Evolutionary conservation across 2,888 invertebrate genomes (phyloP).

Genomic region (Chalcis sispes): DNA sequence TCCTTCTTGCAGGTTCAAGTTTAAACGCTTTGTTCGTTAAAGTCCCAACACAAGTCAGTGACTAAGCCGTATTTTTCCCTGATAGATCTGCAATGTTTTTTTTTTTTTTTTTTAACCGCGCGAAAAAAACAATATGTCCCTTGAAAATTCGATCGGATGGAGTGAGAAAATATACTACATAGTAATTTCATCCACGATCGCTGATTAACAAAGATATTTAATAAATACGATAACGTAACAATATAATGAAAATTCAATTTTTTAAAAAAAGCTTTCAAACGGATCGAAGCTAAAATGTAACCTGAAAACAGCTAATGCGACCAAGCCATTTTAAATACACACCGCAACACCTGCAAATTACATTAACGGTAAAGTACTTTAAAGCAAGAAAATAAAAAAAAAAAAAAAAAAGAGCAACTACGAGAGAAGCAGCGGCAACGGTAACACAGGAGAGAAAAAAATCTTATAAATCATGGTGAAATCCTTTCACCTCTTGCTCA

Average conservation of each 20-base stretch:
- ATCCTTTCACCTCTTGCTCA: constrained; percentile 37
- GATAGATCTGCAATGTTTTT: constrained; percentile 3
- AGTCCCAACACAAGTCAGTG: constrained; percentile 38
- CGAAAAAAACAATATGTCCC: too few relatives aligned
- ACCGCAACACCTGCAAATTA: background rate
- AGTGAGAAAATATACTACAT: too few relatives aligned
- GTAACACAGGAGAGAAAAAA: constrained; percentile 26
- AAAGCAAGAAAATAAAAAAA: too few relatives aligned
- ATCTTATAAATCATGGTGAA: constrained; percentile 12
- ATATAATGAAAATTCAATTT: too few relatives aligned
- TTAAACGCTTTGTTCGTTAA: constrained; percentile 56
- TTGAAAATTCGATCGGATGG: background rate
- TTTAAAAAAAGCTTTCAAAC: too few relatives aligned
- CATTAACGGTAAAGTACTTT: background rate
- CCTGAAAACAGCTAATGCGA: background rate
- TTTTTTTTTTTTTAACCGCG: background rate
- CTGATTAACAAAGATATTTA: too few relatives aligned
- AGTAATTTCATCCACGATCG: too few relatives aligned
- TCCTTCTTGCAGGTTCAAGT: constrained; percentile 37
- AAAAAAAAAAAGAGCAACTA: too few relatives aligned
- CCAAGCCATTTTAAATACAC: background rate
- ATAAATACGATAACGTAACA: too few relatives aligned
- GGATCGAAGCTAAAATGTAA: too few relatives aligned
- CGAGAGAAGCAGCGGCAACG: background rate
- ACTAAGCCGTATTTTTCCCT: constrained; percentile 27